phyloP scores from a whole-genome alignment of 1,140 invertebrate species.

The Apis mellifera region Amel_HAv3.1 CM009933.2:1472501-1473000 shows the following conservation, averaged over 20 bases:
- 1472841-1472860: constrained; percentile 22
- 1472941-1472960: background rate
- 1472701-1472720: background rate
- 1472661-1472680: too few relatives aligned
- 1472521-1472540: too few relatives aligned
- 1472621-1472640: too few relatives aligned
- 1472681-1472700: constrained; percentile 7
- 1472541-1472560: too few relatives aligned
- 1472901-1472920: background rate
- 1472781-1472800: constrained; percentile 38
- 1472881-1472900: background rate
- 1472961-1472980: too few relatives aligned
- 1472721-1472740: constrained; percentile 21
- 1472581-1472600: too few relatives aligned
- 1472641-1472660: too few relatives aligned
- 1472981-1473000: too few relatives aligned
- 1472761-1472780: constrained; percentile 31
- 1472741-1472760: constrained; percentile 25
- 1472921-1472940: constrained; percentile 29
- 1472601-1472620: too few relatives aligned
- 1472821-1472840: background rate
- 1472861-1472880: constrained; percentile 24
- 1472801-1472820: background rate
- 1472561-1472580: too few relatives aligned
- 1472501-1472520: too few relatives aligned